Evolutionary conservation across 30 jellyfish, hydroid and myxozoan genomes (phyloP).

Genomic region (Nemopilema nomurai): DNA sequence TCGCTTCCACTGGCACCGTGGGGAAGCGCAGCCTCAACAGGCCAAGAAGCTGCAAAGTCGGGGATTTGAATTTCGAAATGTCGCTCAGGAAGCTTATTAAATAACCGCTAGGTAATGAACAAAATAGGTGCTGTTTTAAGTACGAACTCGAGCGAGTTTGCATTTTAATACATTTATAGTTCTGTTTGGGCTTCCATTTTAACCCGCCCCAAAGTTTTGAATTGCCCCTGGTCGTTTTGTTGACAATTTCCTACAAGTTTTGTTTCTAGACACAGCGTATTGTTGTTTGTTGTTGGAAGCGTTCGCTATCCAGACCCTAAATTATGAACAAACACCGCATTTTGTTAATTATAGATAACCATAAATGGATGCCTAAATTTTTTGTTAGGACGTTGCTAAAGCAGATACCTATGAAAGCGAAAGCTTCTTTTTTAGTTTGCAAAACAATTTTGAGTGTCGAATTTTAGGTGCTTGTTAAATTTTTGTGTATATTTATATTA

Average conservation of each 20-base stretch:
- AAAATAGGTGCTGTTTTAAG: constrained; percentile 36
- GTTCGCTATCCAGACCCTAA: not conserved
- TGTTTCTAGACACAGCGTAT: not conserved
- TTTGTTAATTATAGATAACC: too few relatives aligned
- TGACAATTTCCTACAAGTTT: not conserved
- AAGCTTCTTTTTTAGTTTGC: not conserved
- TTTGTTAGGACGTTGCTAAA: not conserved
- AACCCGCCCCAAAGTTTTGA: not conserved
- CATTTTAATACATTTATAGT: not conserved
- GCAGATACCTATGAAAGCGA: not conserved
- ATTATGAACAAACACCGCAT: not conserved
- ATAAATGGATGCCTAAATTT: not conserved
- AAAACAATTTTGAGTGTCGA: not conserved
- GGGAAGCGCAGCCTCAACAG: constrained; percentile 32
- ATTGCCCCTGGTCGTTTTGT: not conserved
- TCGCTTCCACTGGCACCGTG: constrained; percentile 70
- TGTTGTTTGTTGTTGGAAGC: not conserved
- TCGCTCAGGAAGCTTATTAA: constrained; percentile 67
- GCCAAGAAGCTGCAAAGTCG: constrained; percentile 25
- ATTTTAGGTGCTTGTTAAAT: constrained; percentile 10
- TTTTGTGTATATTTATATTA: constrained; percentile 48
- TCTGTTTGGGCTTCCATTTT: constrained; percentile 6
- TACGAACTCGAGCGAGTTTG: not conserved
- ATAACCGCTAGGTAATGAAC: not conserved
- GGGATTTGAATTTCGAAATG: constrained; percentile 51